These are phyloP conservation scores for Melitaea athalia DNA, from an alignment of 2,888 invertebrate genomes.

Conservation along the genomic window DNA sequence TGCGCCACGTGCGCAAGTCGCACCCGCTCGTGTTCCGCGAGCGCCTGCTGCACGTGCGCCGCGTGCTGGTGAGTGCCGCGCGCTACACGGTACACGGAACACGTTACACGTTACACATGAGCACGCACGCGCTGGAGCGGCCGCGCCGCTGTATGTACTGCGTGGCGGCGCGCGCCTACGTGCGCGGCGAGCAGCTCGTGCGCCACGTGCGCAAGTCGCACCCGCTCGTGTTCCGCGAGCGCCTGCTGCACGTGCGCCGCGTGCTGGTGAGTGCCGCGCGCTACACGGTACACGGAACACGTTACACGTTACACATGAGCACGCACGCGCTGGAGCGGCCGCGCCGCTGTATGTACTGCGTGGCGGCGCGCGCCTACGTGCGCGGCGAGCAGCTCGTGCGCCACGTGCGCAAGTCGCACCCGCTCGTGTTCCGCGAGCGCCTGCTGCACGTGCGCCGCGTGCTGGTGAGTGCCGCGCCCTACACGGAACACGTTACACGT, in stretches of 20 bases:
- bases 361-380: slow-evolving; percentile 86
- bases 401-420: slow-evolving; percentile 88
- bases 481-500: too few relatives aligned
- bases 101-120: too few relatives aligned
- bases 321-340: too few relatives aligned
- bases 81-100: slow-evolving; percentile 78
- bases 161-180: slow-evolving; percentile 85
- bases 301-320: too few relatives aligned
- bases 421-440: slow-evolving; percentile 81
- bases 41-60: slow-evolving; percentile 66
- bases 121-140: too few relatives aligned
- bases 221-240: slow-evolving; percentile 82
- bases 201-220: slow-evolving; percentile 89
- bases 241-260: slow-evolving; percentile 64
- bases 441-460: slow-evolving; percentile 64
- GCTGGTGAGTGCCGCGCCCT: too few relatives aligned
- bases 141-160: too few relatives aligned
- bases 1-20: slow-evolving; percentile 88
- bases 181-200: slow-evolving; percentile 89
- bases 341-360: too few relatives aligned
- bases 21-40: slow-evolving; percentile 84
- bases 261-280: slow-evolving; percentile 40
- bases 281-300: too few relatives aligned
- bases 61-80: slow-evolving; percentile 46
- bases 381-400: slow-evolving; percentile 89